Conservation (phyloP, 2,888 invertebrate genomes). For the Punctoribates punctum region DNA sequence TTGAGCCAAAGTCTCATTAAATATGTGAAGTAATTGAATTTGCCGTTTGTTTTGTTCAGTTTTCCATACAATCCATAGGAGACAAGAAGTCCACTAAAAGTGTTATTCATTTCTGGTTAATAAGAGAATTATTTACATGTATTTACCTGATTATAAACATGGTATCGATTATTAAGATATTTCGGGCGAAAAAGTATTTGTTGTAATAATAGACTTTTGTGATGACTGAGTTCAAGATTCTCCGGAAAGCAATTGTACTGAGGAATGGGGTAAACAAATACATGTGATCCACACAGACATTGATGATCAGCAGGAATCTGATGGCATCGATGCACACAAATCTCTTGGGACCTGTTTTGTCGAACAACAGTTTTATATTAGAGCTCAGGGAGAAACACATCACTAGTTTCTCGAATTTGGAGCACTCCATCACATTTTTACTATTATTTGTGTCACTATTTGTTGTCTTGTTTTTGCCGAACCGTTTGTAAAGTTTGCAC, state of each 20-base stretch:
- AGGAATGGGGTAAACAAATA: constrained; percentile 41
- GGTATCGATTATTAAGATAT: constrained; percentile 41
- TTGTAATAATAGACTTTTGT: constrained; percentile 41
- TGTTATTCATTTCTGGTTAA: background rate
- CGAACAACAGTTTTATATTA: background rate
- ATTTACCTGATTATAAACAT: constrained; percentile 38
- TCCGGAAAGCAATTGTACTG: constrained; percentile 31
- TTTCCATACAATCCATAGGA: constrained; percentile 33
- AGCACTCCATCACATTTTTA: background rate
- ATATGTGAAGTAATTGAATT: constrained; percentile 29
- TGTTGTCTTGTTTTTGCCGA: background rate
- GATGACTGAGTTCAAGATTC: constrained; percentile 39
- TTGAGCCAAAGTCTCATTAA: constrained; percentile 37
- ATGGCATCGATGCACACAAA: constrained; percentile 38
- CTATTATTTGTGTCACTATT: background rate
- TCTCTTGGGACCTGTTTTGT: background rate
- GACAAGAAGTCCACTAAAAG: constrained; percentile 35
- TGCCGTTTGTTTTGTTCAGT: constrained; percentile 13
- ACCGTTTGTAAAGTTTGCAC: background rate
- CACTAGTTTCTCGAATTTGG: background rate
- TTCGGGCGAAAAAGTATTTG: constrained; percentile 40
- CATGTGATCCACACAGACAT: constrained; percentile 43
- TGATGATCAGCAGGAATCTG: constrained; percentile 37
- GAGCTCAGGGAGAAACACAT: background rate
- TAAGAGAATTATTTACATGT: too few relatives aligned